These are phyloP conservation scores for Cebus imitator DNA, from an alignment of 2,113 vertebrate species.

Conservation along the genomic window DNA sequence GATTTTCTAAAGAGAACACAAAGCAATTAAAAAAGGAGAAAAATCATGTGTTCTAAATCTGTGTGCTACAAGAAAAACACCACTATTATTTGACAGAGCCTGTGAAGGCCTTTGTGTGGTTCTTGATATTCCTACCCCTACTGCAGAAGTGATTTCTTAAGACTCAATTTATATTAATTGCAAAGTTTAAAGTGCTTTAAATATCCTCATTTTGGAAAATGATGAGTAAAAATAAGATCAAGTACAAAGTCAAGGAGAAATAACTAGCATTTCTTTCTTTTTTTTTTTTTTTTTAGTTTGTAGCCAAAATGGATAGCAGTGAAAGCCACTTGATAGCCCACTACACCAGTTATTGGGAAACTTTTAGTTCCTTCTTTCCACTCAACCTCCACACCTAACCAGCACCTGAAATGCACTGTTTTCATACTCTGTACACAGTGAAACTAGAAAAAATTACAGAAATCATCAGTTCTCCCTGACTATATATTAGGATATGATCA, in stretches of 20 bases:
- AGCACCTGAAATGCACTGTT: neutral
- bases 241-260: neutral
- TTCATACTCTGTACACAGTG: neutral
- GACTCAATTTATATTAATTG: neutral
- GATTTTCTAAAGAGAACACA: conserved; percentile 45
- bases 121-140: neutral
- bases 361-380: neutral
- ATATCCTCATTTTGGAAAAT: neutral
- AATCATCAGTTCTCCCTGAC: neutral
- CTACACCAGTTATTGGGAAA: neutral
- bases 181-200: conserved; percentile 6
- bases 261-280: neutral
- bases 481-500: neutral
- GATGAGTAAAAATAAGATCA: neutral
- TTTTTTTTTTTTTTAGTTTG: neutral
- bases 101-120: neutral
- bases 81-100: conserved; percentile 42
- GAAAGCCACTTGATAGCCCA: neutral
- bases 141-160: conserved; percentile 14
- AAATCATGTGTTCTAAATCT: conserved; percentile 36
- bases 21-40: conserved; percentile 55
- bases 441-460: neutral
- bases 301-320: neutral
- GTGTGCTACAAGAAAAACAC: conserved; percentile 31
- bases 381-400: neutral